phyloP scores from a whole-genome alignment of 2,888 invertebrate species.

The Meiosimyza decipiens region DNA sequence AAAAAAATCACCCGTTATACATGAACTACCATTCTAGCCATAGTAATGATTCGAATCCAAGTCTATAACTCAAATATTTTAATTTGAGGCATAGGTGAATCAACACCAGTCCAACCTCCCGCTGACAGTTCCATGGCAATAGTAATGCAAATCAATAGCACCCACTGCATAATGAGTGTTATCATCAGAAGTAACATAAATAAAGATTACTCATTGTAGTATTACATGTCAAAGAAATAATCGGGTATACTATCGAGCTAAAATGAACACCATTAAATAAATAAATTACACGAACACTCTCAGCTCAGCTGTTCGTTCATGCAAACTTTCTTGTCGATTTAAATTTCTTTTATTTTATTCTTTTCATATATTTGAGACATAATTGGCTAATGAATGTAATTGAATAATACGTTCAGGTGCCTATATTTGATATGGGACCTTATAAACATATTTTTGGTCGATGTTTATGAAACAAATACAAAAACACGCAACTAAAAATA shows the following conservation, averaged over 20 bases:
- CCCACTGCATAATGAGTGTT: constrained; percentile 74
- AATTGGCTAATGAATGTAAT: too few relatives aligned
- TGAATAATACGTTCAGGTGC: too few relatives aligned
- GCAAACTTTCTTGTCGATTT: too few relatives aligned
- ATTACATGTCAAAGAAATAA: constrained; percentile 64
- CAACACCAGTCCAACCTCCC: constrained; percentile 69
- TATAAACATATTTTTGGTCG: too few relatives aligned
- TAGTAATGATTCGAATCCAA: constrained; percentile 67
- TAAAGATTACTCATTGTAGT: constrained; percentile 52
- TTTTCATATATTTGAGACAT: too few relatives aligned
- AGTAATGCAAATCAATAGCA: constrained; percentile 68
- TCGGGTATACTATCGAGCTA: constrained; percentile 62
- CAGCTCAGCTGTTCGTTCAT: too few relatives aligned
- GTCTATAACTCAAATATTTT: constrained; percentile 70
- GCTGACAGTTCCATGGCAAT: constrained; percentile 73
- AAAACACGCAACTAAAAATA: constrained; percentile 10
- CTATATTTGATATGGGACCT: too few relatives aligned
- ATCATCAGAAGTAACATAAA: constrained; percentile 71
- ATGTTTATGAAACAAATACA: too few relatives aligned
- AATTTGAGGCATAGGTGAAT: constrained; percentile 70
- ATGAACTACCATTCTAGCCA: constrained; percentile 54
- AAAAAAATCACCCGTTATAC: too few relatives aligned
- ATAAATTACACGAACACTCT: background rate
- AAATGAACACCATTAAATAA: background rate
- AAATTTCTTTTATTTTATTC: too few relatives aligned